Percentiles rank a stretch among this genome's conserved stretches.
phyloP scores from a whole-genome alignment of 2,113 vertebrate species.

The Pedionomus torquatus region DNA sequence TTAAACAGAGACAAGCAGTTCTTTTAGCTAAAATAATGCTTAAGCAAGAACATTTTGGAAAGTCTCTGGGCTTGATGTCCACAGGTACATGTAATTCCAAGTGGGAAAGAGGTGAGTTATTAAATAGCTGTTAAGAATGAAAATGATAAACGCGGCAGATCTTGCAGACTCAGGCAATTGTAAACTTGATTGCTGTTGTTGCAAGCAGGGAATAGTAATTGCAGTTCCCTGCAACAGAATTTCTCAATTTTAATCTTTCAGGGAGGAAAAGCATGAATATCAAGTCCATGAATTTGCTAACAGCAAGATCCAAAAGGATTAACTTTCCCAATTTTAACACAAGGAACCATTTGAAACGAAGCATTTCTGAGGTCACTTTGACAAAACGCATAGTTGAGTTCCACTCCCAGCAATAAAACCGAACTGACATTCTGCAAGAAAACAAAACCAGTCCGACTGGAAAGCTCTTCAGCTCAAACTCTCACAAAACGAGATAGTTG shows the following conservation, averaged over 20 bases:
- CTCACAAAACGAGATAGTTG: not conserved
- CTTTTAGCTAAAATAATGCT: not conserved
- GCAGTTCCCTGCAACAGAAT: conserved; percentile 16
- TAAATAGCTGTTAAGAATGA: conserved; percentile 5
- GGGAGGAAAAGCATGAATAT: conserved; percentile 34
- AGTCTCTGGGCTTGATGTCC: not conserved
- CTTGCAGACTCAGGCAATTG: conserved; percentile 28
- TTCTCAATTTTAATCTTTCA: conserved; percentile 50
- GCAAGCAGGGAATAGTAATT: conserved; percentile 59
- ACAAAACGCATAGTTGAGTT: not conserved
- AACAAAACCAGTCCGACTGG: not conserved
- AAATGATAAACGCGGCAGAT: conserved; percentile 41
- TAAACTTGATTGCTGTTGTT: conserved; percentile 45
- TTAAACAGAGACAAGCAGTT: not conserved
- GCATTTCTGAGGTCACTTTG: conserved; percentile 16
- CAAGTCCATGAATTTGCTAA: conserved; percentile 42
- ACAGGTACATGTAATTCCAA: not conserved
- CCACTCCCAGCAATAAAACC: conserved; percentile 21
- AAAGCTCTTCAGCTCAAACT: conserved; percentile 9
- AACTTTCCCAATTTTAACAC: conserved; percentile 31
- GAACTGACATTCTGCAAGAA: not conserved
- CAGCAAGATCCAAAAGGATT: conserved; percentile 42
- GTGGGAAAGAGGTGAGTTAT: not conserved
- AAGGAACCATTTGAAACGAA: conserved; percentile 15
- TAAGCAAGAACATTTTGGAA: not conserved